Percentiles rank a stretch among this genome's conserved stretches.
These are phyloP conservation scores for Onychomys torridus DNA, from an alignment of 2,797 vertebrate species.

Conservation along the genomic window DNA sequence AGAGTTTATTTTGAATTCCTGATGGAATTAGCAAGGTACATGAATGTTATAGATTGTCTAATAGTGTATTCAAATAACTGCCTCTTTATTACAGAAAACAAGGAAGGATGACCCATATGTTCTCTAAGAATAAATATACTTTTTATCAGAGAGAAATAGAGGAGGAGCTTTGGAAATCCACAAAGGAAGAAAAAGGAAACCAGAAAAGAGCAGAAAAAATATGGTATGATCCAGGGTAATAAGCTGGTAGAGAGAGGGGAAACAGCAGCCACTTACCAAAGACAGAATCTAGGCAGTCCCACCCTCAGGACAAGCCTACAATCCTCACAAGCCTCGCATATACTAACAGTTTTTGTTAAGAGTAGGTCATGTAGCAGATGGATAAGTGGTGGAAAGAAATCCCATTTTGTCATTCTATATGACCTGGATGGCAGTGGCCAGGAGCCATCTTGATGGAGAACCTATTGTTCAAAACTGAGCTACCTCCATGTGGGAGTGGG, in stretches of 20 bases:
- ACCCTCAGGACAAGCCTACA: background rate
- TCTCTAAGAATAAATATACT: background rate
- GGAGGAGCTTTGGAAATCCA: background rate
- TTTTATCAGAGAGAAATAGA: background rate
- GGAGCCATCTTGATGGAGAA: background rate
- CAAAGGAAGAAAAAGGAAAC: background rate
- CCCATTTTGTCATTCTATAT: background rate
- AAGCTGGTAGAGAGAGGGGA: background rate
- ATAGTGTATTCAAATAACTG: constrained; percentile 21
- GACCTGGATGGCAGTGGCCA: background rate
- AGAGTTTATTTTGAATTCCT: constrained; percentile 2
- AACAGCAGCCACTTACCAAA: background rate
- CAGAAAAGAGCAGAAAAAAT: background rate
- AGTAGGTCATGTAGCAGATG: background rate
- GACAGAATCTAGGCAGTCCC: background rate
- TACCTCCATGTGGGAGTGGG: background rate
- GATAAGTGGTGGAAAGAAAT: background rate
- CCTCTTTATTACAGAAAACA: background rate
- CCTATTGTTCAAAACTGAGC: background rate
- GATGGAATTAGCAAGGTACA: background rate
- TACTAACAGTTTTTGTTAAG: background rate
- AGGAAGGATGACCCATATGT: constrained; percentile 9
- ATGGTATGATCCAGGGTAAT: background rate
- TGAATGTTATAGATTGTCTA: background rate
- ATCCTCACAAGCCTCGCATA: background rate